These are phyloP conservation scores for Anser cygnoides DNA, from an alignment of 2,113 vertebrate genomes.

Conservation along the genomic window DNA sequence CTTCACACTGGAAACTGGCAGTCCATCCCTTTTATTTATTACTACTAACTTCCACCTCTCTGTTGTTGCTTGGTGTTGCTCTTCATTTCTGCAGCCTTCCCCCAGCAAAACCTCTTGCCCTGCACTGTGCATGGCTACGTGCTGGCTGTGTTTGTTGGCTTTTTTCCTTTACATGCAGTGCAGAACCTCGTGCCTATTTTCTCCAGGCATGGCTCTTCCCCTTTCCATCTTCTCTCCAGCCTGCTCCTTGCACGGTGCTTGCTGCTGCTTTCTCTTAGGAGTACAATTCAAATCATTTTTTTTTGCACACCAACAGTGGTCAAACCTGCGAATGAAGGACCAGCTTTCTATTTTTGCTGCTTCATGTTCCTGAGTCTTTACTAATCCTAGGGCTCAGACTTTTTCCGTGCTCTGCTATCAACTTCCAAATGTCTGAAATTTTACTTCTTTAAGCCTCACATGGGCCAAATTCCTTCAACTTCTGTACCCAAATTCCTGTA, in stretches of 20 bases:
- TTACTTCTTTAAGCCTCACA: background rate
- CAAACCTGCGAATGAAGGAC: background rate
- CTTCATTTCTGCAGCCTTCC: background rate
- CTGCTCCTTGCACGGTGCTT: background rate
- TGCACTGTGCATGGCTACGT: background rate
- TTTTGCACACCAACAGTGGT: background rate
- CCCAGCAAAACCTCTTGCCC: background rate
- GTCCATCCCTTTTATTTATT: background rate
- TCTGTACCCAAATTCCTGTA: no score
- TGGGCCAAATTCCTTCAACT: background rate
- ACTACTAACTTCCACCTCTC: background rate
- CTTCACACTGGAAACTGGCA: background rate
- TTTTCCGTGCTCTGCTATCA: background rate
- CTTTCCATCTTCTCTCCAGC: background rate
- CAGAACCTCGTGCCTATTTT: background rate
- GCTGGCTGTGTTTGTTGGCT: background rate
- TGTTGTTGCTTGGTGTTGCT: background rate
- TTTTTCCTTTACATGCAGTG: background rate
- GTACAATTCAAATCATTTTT: background rate
- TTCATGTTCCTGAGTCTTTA: background rate
- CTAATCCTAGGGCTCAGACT: background rate
- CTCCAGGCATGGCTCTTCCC: background rate
- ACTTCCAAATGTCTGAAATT: background rate
- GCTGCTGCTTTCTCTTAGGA: background rate
- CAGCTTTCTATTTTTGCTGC: background rate